Percentiles rank a stretch among this genome's conserved stretches.
These are phyloP conservation scores for Orthonychiurus folsomi DNA, from an alignment of 2,888 invertebrate genomes.

Conservation along the genomic window DNA sequence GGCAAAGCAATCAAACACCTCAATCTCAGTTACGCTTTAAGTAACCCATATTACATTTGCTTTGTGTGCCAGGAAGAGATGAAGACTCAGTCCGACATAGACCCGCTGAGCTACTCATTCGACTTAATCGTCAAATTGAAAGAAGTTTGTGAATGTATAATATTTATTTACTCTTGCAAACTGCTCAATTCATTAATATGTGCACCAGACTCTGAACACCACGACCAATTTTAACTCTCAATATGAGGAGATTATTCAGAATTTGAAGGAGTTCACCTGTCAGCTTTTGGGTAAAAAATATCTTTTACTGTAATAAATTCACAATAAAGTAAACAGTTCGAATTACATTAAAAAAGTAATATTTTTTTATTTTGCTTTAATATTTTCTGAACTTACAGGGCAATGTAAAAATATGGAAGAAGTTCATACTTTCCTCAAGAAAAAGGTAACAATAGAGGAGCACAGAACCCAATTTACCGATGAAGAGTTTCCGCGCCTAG, in stretches of 20 bases:
- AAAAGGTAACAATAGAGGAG: conserved; percentile 8
- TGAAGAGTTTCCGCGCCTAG: conserved; percentile 24
- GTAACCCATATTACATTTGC: not conserved
- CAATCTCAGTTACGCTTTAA: not conserved
- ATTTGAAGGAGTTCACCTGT: conserved; percentile 4
- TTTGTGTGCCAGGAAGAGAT: not conserved
- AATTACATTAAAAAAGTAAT: not conserved
- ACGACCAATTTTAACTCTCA: not conserved
- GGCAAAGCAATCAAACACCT: too few species aligned
- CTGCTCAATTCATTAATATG: not conserved
- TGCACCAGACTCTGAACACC: not conserved
- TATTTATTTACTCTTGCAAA: not conserved
- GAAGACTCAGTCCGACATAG: not conserved
- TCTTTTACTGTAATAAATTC: too few species aligned
- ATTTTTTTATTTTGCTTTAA: not conserved
- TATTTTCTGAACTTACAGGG: too few species aligned
- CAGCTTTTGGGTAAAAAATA: not conserved
- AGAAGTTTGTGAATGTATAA: not conserved
- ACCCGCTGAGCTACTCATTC: not conserved
- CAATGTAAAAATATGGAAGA: conserved; percentile 7
- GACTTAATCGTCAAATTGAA: too few species aligned
- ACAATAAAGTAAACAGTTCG: too few species aligned
- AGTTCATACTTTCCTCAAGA: conserved; percentile 16
- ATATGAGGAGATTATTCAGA: not conserved
- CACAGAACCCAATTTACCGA: conserved; percentile 12